Base-by-base conservation (phyloP, 2,888 invertebrate species). In the Himalopsyche tibetana region DNA sequence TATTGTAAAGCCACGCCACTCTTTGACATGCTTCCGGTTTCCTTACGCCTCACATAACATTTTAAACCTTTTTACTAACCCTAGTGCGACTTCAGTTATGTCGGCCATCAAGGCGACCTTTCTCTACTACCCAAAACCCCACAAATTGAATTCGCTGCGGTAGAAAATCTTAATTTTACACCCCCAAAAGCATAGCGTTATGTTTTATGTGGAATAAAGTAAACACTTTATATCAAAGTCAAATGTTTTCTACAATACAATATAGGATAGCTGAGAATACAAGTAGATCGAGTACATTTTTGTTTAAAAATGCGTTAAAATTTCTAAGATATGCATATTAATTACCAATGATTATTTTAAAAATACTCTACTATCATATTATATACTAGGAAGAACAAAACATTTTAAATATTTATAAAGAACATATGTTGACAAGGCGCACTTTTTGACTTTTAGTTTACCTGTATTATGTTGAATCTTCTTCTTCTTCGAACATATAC, bases 91-190 rank as follows among this genome's bases (percentile, higher is more conserved):
- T 28, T 15, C 74, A 36, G 36, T 36, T 74, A 74, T 74, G 15
- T 74, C 36, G 51, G 28, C 74, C 74, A 74, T 74, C 74, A 74
- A n/a, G 28, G 19, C 15, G 74, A 74, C 74, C 74, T 74, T 74
- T 74, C 36, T 36, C 38, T 74, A 74, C 28, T 38, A 38, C 36
- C 74, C 38, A 5, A 28, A 36, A 74, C 12, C 74, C 28, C 74
- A 74, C 74, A 74, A 74, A 74, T 74, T 74, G 74, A 74, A 74
- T 36, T 36, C 74, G 74, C 74, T 74, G 74, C 36, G 28, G 28
- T 74, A 36, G 74, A 74, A 74, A 74, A 74, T 74, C 74, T 74
- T 74, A 74, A 74, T 74, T 74, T 74, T 74, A 74, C 38, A 74
- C 38, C 38, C 74, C 19, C 74, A 12, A 74, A 11, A 74, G 74